Percentiles rank a stretch among this genome's conserved stretches.
Conservation (phyloP, 2,888 invertebrate species). For the Drosophila kuntzei region DNA sequence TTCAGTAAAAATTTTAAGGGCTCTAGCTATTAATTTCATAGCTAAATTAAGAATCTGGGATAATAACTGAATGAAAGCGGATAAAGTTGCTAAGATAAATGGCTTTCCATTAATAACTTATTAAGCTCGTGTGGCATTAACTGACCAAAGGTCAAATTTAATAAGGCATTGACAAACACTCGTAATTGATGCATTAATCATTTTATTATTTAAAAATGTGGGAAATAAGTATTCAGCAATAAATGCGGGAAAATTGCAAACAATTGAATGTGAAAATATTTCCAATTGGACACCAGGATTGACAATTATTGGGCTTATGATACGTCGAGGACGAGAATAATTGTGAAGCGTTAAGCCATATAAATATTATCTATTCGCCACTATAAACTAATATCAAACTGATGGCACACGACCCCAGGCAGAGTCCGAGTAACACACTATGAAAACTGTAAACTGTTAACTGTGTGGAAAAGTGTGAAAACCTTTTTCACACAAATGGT, state of each 20-base stretch:
- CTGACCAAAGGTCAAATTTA: conserved; percentile 1
- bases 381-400: conserved; percentile 53
- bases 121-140: background rate
- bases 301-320: conserved; percentile 44
- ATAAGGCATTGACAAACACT: background rate
- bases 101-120: conserved; percentile 1
- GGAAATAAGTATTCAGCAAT: conserved; percentile 13
- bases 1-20: too few species aligned
- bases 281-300: conserved; percentile 39
- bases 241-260: conserved; percentile 8
- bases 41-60: too few species aligned
- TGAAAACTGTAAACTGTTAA: conserved; percentile 25
- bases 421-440: background rate
- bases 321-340: conserved; percentile 20
- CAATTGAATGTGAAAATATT: conserved; percentile 34
- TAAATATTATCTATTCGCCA: conserved; percentile 70
- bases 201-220: conserved; percentile 14
- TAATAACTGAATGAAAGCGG: background rate
- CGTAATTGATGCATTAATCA: conserved; percentile 14
- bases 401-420: conserved; percentile 54
- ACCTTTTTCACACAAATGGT: conserved; percentile 74
- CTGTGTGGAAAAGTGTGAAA: conserved; percentile 68
- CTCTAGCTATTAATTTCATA: too few species aligned
- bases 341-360: conserved; percentile 72
- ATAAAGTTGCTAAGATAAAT: background rate